Percentiles rank a stretch among this genome's conserved stretches.
phyloP scores from a whole-genome alignment of 2,113 vertebrate species.

The Grallaria varia region DNA sequence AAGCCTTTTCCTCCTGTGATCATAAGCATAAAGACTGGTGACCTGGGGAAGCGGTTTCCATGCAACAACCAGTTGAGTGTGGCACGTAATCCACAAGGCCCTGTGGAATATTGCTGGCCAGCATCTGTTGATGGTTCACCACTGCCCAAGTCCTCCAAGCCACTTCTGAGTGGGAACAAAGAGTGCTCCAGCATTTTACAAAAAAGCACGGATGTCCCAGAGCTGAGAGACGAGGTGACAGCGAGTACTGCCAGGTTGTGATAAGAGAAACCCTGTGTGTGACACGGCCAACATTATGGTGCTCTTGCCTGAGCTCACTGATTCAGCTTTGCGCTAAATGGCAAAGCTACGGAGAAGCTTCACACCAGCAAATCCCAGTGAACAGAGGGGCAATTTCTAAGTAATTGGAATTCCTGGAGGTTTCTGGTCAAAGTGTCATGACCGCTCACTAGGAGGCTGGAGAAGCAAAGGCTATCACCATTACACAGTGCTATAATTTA shows the following conservation, averaged over 20 bases:
- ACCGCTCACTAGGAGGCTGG: not conserved
- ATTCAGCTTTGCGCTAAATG: not conserved
- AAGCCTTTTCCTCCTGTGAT: not conserved
- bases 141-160: not conserved
- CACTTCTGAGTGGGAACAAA: not conserved
- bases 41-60: not conserved
- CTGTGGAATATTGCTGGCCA: not conserved
- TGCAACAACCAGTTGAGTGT: fast-evolving
- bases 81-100: not conserved
- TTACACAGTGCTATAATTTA: not conserved
- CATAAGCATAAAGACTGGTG: not conserved
- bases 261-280: not conserved
- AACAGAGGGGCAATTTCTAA: not conserved
- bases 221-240: not conserved
- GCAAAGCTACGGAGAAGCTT: not conserved
- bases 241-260: not conserved
- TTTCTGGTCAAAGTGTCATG: not conserved
- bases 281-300: not conserved
- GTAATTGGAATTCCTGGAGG: not conserved
- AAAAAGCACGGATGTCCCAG: not conserved
- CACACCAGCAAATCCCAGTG: not conserved
- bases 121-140: not conserved
- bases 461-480: not conserved
- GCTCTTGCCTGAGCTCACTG: not conserved
- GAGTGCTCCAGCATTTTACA: not conserved